phyloP scores from a whole-genome alignment of 2,113 vertebrate species.

The Circaetus cinerascens region DNA sequence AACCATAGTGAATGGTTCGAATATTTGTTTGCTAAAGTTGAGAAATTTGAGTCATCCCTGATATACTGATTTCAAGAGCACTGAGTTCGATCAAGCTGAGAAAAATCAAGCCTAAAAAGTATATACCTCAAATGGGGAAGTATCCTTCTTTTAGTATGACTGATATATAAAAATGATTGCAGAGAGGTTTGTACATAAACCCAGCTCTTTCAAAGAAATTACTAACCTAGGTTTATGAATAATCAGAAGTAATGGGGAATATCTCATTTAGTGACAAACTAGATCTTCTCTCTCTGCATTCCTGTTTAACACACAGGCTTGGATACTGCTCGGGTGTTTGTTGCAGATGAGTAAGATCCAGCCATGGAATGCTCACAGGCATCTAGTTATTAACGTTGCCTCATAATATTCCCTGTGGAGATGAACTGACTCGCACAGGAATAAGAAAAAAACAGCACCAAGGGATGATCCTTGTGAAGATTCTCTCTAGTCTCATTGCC shows the following conservation, averaged over 20 bases:
- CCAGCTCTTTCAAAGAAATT: background rate
- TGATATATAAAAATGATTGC: background rate
- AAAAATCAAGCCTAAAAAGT: background rate
- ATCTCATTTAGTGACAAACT: background rate
- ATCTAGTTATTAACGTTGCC: background rate
- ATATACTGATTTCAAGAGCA: background rate
- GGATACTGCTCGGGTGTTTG: background rate
- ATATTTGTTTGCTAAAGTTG: background rate
- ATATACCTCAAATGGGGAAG: background rate
- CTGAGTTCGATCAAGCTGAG: background rate
- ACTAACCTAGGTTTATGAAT: background rate
- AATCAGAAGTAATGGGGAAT: background rate
- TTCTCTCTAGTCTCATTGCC: background rate
- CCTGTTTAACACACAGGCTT: background rate
- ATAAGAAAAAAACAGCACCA: background rate
- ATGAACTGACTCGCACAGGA: background rate
- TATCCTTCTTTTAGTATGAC: background rate
- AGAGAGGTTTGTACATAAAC: background rate
- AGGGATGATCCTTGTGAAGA: background rate
- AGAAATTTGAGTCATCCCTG: background rate
- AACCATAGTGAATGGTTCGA: background rate
- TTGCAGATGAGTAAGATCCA: background rate
- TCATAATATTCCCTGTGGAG: background rate
- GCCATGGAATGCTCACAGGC: background rate
- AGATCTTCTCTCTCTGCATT: background rate